Evolutionary conservation across 2,113 vertebrate genomes (phyloP), one percentile per base, ranked within the genome.

Genomic region (Cygnus atratus): DNA sequence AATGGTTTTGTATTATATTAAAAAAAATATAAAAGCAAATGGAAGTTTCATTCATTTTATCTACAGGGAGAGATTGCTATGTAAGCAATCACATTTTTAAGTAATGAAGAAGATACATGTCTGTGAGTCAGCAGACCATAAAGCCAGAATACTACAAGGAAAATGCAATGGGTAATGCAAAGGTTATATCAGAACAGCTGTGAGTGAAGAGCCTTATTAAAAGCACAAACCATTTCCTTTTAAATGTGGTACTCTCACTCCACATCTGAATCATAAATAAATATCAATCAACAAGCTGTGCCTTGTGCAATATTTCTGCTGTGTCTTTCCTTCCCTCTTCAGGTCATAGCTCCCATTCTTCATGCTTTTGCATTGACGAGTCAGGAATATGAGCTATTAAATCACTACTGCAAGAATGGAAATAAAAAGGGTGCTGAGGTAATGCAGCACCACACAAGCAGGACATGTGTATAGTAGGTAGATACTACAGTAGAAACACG

Each of bases 41-140:
- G 81, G 84, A 66, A 91, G 82, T 28, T 50, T 5, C 6, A 0
- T 87, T 95, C 35, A 3, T 79, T 91, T 62, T 58, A 44, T 25
- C 31, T 48, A 82, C 5, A 48, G 2, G 31, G 76, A 57, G 59
- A 82, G 65, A 83, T 21, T 46, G 54, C 58, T 77, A 50, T 24
- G 70, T 46, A 71, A 96, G 59, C 84, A 79, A 92, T 87, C 54
- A 54, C 50, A 20, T 74, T 58, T 88, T 80, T 79, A 88, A 85
- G 71, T 59, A 91, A 89, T 43, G 71, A 91, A 93, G 71, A 73
- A 89, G 87, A 91, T 62, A 28, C 31, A 11, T 9, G 81, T 83
- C 81, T 94, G 88, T 79, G 81, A 89, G 71, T 50, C 92, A 94
- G 77, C 86, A 94, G 94, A 90, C 89, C 94, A 82, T 91, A 94